Conservation (phyloP, 2,797 vertebrate genomes). For the Vipera latastei region DNA sequence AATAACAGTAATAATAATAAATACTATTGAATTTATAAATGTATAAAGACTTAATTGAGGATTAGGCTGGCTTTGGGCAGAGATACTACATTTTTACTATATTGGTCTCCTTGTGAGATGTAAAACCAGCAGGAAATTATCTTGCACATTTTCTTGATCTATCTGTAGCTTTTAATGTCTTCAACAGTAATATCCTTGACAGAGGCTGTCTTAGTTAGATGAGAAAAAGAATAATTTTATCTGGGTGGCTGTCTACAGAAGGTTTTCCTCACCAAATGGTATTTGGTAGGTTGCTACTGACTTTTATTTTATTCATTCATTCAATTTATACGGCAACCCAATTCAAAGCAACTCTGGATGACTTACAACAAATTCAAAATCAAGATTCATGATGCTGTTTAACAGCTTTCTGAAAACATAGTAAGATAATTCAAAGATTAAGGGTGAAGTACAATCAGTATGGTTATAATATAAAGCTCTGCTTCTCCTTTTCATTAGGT, state of each 20-base stretch:
- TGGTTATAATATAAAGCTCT: neutral
- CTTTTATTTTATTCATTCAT: neutral
- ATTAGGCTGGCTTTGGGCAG: neutral
- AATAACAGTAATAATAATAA: neutral
- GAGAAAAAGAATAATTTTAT: neutral
- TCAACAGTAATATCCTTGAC: neutral
- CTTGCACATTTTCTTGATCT: neutral
- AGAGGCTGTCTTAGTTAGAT: neutral
- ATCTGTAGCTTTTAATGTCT: neutral
- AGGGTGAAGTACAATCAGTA: neutral
- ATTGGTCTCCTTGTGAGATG: neutral
- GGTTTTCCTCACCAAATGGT: neutral
- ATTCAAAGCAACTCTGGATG: neutral
- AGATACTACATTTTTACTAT: neutral
- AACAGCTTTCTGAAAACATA: neutral
- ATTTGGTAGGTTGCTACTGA: neutral
- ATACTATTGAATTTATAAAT: neutral
- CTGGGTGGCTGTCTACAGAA: neutral
- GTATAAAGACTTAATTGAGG: neutral
- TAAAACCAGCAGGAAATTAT: neutral
- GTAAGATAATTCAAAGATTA: neutral
- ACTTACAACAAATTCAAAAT: neutral
- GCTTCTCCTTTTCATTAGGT: neutral
- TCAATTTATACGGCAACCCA: neutral
- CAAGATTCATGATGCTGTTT: neutral